Evolutionary conservation across 1,140 invertebrate species (phyloP), one percentile per base, ranked within the genome.

Genomic region (Battus philenor): DNA sequence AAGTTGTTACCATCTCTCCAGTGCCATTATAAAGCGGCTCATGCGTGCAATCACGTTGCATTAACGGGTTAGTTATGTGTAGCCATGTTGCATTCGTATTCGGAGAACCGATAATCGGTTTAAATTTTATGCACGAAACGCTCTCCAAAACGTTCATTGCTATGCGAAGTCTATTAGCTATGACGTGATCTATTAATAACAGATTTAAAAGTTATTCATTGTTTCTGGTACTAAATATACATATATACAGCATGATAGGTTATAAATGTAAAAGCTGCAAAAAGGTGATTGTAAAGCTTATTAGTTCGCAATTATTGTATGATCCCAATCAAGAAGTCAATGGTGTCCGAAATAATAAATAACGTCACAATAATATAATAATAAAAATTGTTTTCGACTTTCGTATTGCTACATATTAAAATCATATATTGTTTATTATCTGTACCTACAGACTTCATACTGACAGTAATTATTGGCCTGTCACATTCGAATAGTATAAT

Each of bases 101-200:
- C 1, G 59, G 52, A 22, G 36, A 53, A 2, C 26, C 11, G 2
- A 8, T 9, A 5, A 52, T 9, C 4, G 33, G 44, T 4, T 50
- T 52, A 24, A 79, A 76, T 24, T 46, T 33, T 3, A 79, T 31
- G 38, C 75, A 79, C 4, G 75, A 71, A 1, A 41, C 22, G 0
- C 41, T 36, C 43, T 72, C 63, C 17, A 78, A 41, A 5, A 36
- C 32, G n/a, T 51, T 55, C 59, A 74, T 78, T 4, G 54, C 52
- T 13, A 41, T 8, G n/a, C 53, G 30, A 8, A 70, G 38, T 3
- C 52, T 54, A 10, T 47, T n/a, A 5, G 29, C 45, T 48, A 70
- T 54, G 18, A 58, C 31, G 1, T 29, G 15, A 45, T 67, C 63
- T 67, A 41, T 10, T 24, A 58, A 47, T 11, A 29, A n/a, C 8